A percentile compares a stretch with the other conserved stretches of the same genome.
Evolutionary conservation across 2,113 vertebrate genomes (phyloP).

Genomic region (Pterocles gutturalis): DNA sequence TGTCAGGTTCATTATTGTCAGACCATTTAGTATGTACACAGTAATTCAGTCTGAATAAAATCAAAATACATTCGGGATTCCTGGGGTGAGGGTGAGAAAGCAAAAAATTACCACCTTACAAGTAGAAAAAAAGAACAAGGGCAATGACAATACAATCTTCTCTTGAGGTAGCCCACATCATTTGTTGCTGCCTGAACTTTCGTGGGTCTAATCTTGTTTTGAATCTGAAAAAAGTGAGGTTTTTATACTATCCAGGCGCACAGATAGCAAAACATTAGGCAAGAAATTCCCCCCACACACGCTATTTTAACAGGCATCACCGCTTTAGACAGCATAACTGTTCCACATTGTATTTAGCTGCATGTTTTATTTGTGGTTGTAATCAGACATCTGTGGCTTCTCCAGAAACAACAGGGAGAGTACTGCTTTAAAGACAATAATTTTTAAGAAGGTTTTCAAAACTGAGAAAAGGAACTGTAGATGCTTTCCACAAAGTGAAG

Average conservation of each 20-base stretch:
- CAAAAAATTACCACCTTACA: neutral
- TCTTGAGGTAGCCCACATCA: neutral
- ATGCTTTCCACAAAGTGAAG: neutral
- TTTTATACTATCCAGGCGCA: neutral
- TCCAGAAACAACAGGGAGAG: neutral
- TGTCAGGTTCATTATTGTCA: neutral
- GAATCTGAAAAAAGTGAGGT: neutral
- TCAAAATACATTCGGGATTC: neutral
- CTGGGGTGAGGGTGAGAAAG: neutral
- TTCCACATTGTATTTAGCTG: neutral
- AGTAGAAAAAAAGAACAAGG: neutral
- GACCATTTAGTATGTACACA: neutral
- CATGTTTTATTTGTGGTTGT: neutral
- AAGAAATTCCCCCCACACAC: neutral
- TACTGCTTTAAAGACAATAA: neutral
- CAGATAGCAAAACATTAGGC: neutral
- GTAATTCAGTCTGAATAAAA: neutral
- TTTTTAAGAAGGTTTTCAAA: neutral
- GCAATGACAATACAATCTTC: accelerated
- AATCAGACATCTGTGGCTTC: neutral
- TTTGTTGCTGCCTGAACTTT: neutral
- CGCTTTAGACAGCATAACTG: neutral
- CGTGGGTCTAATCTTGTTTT: neutral
- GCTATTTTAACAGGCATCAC: neutral
- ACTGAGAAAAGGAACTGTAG: neutral